Base-by-base conservation (phyloP, 2,113 vertebrate genomes). In the Tretioscincus oriximinensis region DNA sequence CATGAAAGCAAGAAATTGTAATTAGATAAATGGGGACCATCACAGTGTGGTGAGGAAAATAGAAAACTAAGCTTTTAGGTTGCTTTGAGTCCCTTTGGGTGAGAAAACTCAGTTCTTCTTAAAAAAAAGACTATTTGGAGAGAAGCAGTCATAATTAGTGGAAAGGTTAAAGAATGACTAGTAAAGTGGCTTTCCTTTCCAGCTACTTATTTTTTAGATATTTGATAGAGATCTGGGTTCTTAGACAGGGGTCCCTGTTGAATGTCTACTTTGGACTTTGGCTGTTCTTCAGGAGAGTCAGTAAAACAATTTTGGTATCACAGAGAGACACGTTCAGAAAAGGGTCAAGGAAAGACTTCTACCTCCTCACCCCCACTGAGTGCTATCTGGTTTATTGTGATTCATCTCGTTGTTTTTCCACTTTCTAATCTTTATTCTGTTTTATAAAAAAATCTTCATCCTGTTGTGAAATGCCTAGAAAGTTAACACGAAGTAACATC, bases 381-480 rank as follows among this genome's bases (percentile, higher is more conserved):
- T 76, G 63, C 4, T 77, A 82, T 85, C 82, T 81, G 88, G 85
- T 85, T 89, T 85, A 87, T 5, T 45, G 65, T 88, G 84, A 51
- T 83, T 88, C 0, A 0, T 81, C 73, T 88, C 83, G 5, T 66
- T 74, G 72, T 82, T 82, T 91, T 92, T 88, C 86, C 88, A 85
- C 61, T 81, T 68, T 84, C 72, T 86, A 85, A 85, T 82, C 66
- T 77, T 76, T 78, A 1, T 26, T 74, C 1, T 64, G 75, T 80
- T 69, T 90, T 85, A 68, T 20, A 8, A 58, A 58, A n/a, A 58
- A 71, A 87, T 86, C 76, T 86, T 82, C 68, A 76, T 85, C 71
- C 73, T 89, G 90, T 92, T 93, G 89, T 89, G 90, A 90, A 93
- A 92, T 88, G 86, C 81, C 84, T 88, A 77, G 86, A 86, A 86